Percentiles rank a stretch among this genome's conserved stretches.
These are phyloP conservation scores for Ceratotherium simum DNA, from an alignment of 2,113 vertebrate species.

Conservation along the genomic window DNA sequence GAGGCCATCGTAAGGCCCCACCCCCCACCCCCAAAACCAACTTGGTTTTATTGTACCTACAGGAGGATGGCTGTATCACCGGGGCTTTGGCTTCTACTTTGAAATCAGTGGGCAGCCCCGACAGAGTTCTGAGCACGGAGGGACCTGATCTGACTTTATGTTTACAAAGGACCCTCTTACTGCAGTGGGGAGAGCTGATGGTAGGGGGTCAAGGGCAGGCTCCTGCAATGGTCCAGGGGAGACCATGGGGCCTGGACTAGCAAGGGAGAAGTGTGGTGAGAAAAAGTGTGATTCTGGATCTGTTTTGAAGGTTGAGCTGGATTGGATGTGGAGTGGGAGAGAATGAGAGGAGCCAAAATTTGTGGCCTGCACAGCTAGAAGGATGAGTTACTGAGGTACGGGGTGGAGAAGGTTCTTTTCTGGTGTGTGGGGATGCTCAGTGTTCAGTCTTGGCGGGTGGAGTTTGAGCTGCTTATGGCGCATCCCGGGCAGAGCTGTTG, in stretches of 20 bases:
- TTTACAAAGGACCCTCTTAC: background rate
- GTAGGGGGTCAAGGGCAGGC: too few species aligned
- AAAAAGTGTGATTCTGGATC: background rate
- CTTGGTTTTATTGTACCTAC: background rate
- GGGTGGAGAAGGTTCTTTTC: background rate
- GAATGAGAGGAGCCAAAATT: background rate
- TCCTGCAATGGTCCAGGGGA: background rate
- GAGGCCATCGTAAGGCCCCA: background rate
- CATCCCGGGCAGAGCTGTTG: background rate
- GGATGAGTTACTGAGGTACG: background rate
- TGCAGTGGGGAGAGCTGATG: accelerated
- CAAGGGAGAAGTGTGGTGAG: background rate
- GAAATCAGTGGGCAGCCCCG: background rate
- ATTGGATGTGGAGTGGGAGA: background rate
- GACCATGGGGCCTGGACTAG: background rate
- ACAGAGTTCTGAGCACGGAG: background rate
- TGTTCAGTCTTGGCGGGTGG: background rate
- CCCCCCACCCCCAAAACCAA: too few species aligned
- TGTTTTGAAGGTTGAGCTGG: background rate
- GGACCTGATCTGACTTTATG: background rate
- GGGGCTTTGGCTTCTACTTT: background rate
- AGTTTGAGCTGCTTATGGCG: background rate
- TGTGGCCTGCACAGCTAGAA: background rate
- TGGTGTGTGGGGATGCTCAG: background rate
- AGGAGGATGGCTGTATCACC: background rate